phyloP scores from a whole-genome alignment of 2,113 vertebrate species.

The Seriola dumerili region DNA sequence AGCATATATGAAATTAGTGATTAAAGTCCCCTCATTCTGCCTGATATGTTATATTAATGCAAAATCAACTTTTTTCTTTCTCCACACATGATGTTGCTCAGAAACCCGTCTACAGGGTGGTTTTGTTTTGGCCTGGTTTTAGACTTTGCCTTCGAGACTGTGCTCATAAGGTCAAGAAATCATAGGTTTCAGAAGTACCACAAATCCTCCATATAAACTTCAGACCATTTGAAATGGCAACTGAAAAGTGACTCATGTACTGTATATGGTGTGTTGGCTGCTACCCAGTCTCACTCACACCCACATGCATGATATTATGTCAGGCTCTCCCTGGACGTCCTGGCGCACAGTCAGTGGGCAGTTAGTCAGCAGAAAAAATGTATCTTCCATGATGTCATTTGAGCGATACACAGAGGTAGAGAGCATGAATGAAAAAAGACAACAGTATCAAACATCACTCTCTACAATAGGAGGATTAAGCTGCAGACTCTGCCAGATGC shows the following conservation, averaged over 20 bases:
- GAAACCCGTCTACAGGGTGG: not conserved
- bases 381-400: slow-evolving; percentile 25
- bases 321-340: slow-evolving; percentile 32
- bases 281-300: slow-evolving; percentile 29
- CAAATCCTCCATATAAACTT: slow-evolving; percentile 38
- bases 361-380: slow-evolving; percentile 40
- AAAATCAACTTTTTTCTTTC: not conserved
- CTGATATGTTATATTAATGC: slow-evolving; percentile 5
- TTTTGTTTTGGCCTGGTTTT: not conserved
- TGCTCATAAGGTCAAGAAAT: slow-evolving; percentile 12
- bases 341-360: not conserved
- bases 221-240: slow-evolving; percentile 15
- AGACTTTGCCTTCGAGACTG: slow-evolving; percentile 2
- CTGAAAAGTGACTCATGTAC: slow-evolving; percentile 41
- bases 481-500: slow-evolving; percentile 1
- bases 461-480: not conserved
- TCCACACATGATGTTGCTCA: not conserved
- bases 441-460: slow-evolving; percentile 7
- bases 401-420: not conserved
- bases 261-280: slow-evolving; percentile 29
- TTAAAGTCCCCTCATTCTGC: not conserved
- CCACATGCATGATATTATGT: slow-evolving; percentile 23
- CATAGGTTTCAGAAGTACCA: slow-evolving; percentile 35
- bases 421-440: slow-evolving; percentile 20
- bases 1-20: not conserved